Percentiles rank a stretch among this genome's conserved stretches.
Evolutionary conservation across 2,888 invertebrate species (phyloP).

Genomic region (Dorcus parallelipipedus): DNA sequence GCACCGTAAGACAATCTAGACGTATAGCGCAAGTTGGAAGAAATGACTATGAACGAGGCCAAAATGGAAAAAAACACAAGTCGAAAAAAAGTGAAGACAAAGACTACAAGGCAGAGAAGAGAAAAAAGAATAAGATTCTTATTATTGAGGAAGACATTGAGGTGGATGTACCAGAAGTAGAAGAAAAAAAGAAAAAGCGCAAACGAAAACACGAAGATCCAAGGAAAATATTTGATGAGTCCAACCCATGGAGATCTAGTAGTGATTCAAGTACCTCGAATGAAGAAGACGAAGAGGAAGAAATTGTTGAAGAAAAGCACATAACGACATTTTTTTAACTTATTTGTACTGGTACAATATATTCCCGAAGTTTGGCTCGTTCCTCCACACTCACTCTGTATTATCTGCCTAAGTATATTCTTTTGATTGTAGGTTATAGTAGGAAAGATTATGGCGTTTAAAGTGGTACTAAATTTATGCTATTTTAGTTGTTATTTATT

Average conservation of each 20-base stretch:
- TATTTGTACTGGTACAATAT: too few relatives aligned
- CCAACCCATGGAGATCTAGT: slow-evolving; percentile 59
- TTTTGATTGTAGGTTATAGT: too few relatives aligned
- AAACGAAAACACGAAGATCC: slow-evolving; percentile 34
- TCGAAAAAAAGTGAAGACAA: slow-evolving; percentile 37
- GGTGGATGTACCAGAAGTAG: slow-evolving; percentile 46
- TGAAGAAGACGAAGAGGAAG: slow-evolving; percentile 47
- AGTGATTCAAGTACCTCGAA: slow-evolving; percentile 52
- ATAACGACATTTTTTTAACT: too few relatives aligned
- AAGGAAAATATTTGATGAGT: slow-evolving; percentile 48
- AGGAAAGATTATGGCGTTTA: too few relatives aligned
- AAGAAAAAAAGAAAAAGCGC: slow-evolving; percentile 39
- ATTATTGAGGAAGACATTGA: slow-evolving; percentile 42
- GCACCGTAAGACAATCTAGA: slow-evolving; percentile 75
- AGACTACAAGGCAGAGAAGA: slow-evolving; percentile 37
- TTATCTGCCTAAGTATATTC: too few relatives aligned
- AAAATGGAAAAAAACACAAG: slow-evolving; percentile 46
- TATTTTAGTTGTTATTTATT: too few relatives aligned
- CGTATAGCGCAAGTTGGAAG: slow-evolving; percentile 82
- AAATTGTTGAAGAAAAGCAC: slow-evolving; percentile 44
- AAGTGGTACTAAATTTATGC: too few relatives aligned
- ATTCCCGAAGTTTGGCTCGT: too few relatives aligned
- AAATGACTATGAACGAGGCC: slow-evolving; percentile 66
- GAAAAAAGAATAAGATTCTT: slow-evolving; percentile 32
- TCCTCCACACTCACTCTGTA: too few relatives aligned